These are phyloP conservation scores for Augochlora pura DNA, from an alignment of 1,140 invertebrate genomes.

Conservation along the genomic window DNA sequence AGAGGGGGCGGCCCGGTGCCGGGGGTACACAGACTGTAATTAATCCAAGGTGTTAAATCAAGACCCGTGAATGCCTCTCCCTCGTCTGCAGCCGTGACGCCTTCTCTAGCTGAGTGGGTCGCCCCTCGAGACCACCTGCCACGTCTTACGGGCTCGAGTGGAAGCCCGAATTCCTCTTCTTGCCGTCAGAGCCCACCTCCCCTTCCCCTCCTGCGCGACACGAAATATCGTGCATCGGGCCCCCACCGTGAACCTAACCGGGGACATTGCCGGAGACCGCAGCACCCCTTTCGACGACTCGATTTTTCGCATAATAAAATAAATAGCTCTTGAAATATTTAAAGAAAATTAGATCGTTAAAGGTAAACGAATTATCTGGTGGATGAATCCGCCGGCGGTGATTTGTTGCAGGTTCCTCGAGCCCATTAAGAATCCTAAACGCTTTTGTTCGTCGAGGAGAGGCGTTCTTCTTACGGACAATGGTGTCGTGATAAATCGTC, in stretches of 20 bases:
- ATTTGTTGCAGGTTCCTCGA: neutral
- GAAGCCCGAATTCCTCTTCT: slow-evolving; percentile 60
- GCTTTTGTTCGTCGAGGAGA: neutral
- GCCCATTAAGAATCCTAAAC: neutral
- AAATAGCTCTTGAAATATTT: no score
- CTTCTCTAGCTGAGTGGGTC: slow-evolving; percentile 68
- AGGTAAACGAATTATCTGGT: no score
- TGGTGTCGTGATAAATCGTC: slow-evolving; percentile 14
- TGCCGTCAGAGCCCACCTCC: slow-evolving; percentile 8
- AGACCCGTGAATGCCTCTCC: slow-evolving; percentile 65
- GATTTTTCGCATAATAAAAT: no score
- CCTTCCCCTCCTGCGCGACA: slow-evolving; percentile 1
- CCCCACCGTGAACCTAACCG: neutral
- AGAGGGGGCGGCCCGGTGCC: slow-evolving; percentile 8
- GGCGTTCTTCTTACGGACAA: neutral
- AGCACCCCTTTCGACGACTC: neutral
- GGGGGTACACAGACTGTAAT: slow-evolving; percentile 74
- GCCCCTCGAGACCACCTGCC: slow-evolving; percentile 59
- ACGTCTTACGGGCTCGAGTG: slow-evolving; percentile 53
- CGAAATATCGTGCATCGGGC: slow-evolving; percentile 43
- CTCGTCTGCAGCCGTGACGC: slow-evolving; percentile 65
- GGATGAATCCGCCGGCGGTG: neutral
- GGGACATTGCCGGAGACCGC: neutral
- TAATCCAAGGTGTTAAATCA: slow-evolving; percentile 77
- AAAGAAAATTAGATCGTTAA: neutral